phyloP scores from a whole-genome alignment of 2,113 vertebrate species.

The Anoplopoma fimbria region DNA sequence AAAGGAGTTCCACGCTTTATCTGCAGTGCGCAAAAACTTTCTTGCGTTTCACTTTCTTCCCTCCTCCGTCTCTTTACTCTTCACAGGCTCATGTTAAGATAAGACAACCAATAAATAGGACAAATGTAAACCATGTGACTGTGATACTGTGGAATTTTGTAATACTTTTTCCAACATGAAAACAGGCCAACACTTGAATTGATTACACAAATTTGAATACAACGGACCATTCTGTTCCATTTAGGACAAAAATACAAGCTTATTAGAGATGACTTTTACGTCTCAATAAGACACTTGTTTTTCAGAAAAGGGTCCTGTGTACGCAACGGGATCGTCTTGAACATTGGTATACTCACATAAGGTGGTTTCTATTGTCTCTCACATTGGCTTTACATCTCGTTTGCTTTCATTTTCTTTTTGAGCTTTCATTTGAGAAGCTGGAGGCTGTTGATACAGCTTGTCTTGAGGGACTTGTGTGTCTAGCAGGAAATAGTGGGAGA shows the following conservation, averaged over 20 bases:
- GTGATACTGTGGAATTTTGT: not conserved
- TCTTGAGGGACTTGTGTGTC: slow-evolving; percentile 37
- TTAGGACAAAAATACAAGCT: not conserved
- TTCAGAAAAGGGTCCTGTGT: slow-evolving; percentile 1
- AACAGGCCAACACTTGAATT: not conserved
- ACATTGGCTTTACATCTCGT: slow-evolving; percentile 24
- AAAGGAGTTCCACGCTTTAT: not conserved
- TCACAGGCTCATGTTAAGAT: not conserved
- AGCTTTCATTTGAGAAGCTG: slow-evolving; percentile 43
- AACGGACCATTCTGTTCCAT: not conserved
- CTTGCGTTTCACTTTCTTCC: not conserved
- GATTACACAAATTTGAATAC: not conserved
- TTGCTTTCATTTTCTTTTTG: slow-evolving; percentile 43
- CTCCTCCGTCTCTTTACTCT: not conserved
- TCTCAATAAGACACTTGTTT: not conserved
- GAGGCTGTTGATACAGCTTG: slow-evolving; percentile 71
- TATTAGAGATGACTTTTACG: not conserved
- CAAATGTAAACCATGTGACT: not conserved
- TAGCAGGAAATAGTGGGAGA: slow-evolving; percentile 37
- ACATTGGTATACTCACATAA: not conserved
- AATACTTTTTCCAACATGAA: slow-evolving; percentile 1
- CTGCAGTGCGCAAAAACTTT: not conserved
- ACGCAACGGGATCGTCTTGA: not conserved
- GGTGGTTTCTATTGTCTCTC: no score
- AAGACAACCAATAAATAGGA: not conserved